Base-by-base conservation (phyloP, 2,888 invertebrate species). In the Pyrrhia umbra region DNA sequence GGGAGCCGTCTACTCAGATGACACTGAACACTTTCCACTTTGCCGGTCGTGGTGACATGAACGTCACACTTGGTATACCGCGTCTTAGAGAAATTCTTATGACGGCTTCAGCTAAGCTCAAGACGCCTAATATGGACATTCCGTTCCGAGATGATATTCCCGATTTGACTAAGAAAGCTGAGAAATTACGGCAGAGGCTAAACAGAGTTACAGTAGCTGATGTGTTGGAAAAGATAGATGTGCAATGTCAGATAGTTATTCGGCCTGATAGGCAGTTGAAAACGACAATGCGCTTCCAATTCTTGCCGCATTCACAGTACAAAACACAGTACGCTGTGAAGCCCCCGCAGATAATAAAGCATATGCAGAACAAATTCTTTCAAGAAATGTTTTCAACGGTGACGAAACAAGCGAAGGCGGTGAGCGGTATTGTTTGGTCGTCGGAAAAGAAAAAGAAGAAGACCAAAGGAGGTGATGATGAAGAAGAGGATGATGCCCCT, bases 1-100 rank as follows among this genome's bases (percentile, higher is more conserved):
- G 99, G 61, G 99, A 99, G 92, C 99, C 99, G 0, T 99, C 99
- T 1, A 99, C 99, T 64, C 99, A 99, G 96, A 99, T 99, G 99
- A 99, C 99, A 84, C 94, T 99, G 88, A 99, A 99, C 91, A 99
- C 99, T 40, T 99, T 99, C 92, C 99, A 99, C 89, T 99, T 99
- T 90, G 99, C 99, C 82, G 99, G 99, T 87, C 97, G 99, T 93
- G 99, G 99, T 95, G 99, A 99, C 93, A 99, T 99, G 99, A 99
- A 99, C 95, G 99, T 99, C 0, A 99, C 99, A 0, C 95, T 99
- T n/a, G 99, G 99, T 95, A 99, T 99, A 82, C 99, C 99, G 0
- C 96, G 99, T 80, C 95, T 99, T 5, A 95, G 99, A 80, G 99
- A 99, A 96, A 99, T 99, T 80, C 95, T 99, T 0, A 99, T 99